Evolutionary conservation across 2,888 invertebrate genomes (phyloP), one percentile per base, ranked within the genome.

Genomic region (Apantesis nais): DNA sequence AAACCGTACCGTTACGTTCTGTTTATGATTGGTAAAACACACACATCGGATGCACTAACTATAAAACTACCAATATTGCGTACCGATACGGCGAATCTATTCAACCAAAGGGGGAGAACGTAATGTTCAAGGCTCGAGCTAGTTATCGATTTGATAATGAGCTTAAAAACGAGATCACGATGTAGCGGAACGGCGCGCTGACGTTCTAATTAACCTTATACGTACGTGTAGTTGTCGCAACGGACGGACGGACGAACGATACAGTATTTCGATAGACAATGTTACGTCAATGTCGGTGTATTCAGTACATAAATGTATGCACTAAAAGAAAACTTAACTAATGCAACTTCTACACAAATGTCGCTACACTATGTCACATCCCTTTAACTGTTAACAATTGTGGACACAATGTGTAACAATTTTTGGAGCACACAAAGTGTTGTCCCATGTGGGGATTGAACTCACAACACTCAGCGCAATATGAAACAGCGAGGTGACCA

Each of bases 121-220:
- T 25, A n/a, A 52, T 12, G 0, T 25, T 12, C 55, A 14, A 25
- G 25, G 16, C 29, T 58, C 58, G 16, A 16, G 58, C 29, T 25
- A 29, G 58, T 58, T 29, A 58, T 58, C 29, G 58, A 29, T 58
- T 58, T 29, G 12, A 29, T 58, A 58, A 55, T 55, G 25, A 58
- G 58, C 58, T 58, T 16, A 16, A 29, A 58, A 29, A 58, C 29
- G 16, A 58, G 16, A 29, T 29, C 29, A 29, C 58, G 29, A 29
- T 58, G 58, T 29, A 58, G 58, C 58, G 58, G 58, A 58, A 58
- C 58, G 14, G 58, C 29, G 58, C 29, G 58, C 58, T 58, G 29
- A 25, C 58, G 58, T 16, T 58, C 58, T 29, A 58, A 29, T 58
- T 7, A 55, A 58, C 29, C 16, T 29, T 16, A 58, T 58, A 58